These are phyloP conservation scores for Diplolepis rosae DNA, from an alignment of 2,888 invertebrate species.

Conservation along the genomic window DNA sequence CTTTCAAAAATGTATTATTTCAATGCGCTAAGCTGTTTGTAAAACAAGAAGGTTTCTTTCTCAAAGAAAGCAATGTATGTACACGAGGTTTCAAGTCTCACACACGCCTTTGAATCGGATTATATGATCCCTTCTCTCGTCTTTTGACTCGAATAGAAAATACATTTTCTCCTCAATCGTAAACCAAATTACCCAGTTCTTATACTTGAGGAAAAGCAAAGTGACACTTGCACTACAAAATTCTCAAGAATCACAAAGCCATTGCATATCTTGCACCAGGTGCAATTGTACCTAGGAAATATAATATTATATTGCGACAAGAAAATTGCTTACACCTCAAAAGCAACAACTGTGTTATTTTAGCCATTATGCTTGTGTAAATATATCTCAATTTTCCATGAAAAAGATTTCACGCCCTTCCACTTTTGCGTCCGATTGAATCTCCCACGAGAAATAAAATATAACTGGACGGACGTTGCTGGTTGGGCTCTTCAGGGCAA, in stretches of 20 bases:
- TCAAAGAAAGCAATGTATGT: too few relatives aligned
- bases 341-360: not conserved
- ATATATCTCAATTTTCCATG: slow-evolving; percentile 9
- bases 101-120: not conserved
- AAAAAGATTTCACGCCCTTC: not conserved
- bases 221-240: not conserved
- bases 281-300: slow-evolving; percentile 3
- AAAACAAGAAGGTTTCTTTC: too few relatives aligned
- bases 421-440: slow-evolving; percentile 1
- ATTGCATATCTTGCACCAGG: slow-evolving; percentile 14
- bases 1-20: too few relatives aligned
- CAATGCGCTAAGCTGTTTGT: too few relatives aligned
- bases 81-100: not conserved
- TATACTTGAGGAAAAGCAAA: not conserved
- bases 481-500: not conserved
- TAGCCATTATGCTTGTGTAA: not conserved
- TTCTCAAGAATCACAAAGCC: slow-evolving; percentile 8
- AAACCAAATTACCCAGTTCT: not conserved
- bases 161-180: not conserved
- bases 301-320: not conserved
- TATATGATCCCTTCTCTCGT: not conserved
- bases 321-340: slow-evolving; percentile 20
- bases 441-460: not conserved
- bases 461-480: not conserved
- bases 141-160: not conserved